Evolutionary conservation across 35 echinoderm and acorn worm genomes (phyloP).

Genomic region (Heliocidaris tuberculata): DNA sequence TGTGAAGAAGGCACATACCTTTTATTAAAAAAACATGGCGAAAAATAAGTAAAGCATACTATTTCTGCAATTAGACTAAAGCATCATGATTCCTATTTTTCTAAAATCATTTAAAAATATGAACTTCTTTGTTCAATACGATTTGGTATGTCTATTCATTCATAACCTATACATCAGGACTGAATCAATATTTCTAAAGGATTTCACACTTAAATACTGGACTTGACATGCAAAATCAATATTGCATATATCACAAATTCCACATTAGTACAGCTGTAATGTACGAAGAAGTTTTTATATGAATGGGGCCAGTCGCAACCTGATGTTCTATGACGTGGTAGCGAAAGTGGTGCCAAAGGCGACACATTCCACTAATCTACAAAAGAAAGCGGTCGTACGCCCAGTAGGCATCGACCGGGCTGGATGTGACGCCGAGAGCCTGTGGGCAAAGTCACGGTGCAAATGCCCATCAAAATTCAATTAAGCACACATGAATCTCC

Average conservation of each 20-base stretch:
- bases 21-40: too few species aligned
- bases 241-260: background rate
- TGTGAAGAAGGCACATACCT: too few species aligned
- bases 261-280: background rate
- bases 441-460: background rate
- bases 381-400: background rate
- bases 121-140: background rate
- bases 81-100: background rate
- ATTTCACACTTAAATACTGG: background rate
- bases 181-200: background rate
- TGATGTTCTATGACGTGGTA: background rate
- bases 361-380: background rate
- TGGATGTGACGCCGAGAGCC: background rate
- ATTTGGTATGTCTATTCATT: background rate
- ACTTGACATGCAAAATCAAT: background rate
- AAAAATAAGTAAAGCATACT: too few species aligned
- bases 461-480: background rate
- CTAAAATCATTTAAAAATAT: background rate
- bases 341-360: background rate
- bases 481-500: slow-evolving; percentile 16
- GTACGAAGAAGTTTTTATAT: background rate
- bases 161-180: background rate
- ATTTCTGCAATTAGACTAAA: background rate
- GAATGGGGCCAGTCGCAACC: background rate
- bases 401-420: background rate